Evolutionary conservation across 2,888 invertebrate genomes (phyloP).

Genomic region (Poecilobothrus nobilitatus): DNA sequence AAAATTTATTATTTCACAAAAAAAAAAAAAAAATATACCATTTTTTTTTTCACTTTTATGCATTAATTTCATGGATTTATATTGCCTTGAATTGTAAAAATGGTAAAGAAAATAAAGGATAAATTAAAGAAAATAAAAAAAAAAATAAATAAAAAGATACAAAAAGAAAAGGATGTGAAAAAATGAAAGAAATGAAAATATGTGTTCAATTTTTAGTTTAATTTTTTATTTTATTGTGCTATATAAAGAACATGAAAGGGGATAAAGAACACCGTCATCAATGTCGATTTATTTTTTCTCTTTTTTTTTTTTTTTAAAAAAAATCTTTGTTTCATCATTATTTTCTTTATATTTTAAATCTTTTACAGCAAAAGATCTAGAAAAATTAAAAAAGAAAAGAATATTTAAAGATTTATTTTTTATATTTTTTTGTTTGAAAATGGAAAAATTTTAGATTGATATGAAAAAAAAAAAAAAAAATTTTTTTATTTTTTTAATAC

Average conservation of each 20-base stretch:
- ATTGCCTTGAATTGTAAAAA: not conserved
- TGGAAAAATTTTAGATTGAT: no score
- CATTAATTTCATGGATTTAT: not conserved
- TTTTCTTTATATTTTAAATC: not conserved
- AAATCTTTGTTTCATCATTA: not conserved
- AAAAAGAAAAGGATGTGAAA: not conserved
- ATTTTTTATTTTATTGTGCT: not conserved
- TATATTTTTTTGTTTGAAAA: no score
- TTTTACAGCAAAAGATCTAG: not conserved
- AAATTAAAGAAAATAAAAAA: not conserved
- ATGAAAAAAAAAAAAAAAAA: no score
- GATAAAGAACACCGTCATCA: not conserved
- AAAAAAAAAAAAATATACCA: no score
- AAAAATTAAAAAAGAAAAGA: not conserved
- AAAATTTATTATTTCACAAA: no score
- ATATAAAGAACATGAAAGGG: no score
- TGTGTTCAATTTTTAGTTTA: not conserved
- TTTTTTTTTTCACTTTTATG: not conserved
- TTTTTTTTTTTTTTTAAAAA: not conserved
- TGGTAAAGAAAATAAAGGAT: not conserved
- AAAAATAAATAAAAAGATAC: not conserved
- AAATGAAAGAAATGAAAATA: constrained; percentile 2
- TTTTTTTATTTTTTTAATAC: no score
- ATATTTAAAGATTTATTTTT: not conserved
- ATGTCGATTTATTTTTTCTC: not conserved